Evolutionary conservation across 2,888 invertebrate genomes (phyloP), one percentile per base, ranked within the genome.

Genomic region (Chloroclysta siterata): DNA sequence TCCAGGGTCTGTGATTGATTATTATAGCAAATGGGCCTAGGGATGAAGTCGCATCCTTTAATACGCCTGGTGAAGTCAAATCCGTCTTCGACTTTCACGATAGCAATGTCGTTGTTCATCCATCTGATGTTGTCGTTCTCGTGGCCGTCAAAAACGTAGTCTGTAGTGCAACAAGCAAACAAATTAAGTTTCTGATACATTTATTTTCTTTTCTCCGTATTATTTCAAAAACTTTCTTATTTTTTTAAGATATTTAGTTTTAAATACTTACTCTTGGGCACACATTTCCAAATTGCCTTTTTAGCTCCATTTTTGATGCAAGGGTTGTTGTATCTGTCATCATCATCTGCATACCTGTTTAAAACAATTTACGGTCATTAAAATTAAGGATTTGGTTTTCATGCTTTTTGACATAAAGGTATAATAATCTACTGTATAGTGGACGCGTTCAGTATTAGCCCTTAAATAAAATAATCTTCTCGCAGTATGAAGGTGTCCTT

Each of bases 101-200:
- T 78, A 0, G 90, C 90, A 6, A 91, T 89, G 65, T 91, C 90
- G 62, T 90, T 89, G 78, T 88, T 89, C 90, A 91, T 89, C 90
- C 90, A 91, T 60, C 88, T 77, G 15, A 91, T 87, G 62, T 90
- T 90, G 65, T 90, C 90, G 54, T 90, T 89, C 57, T 89, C 87
- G 51, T 90, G 89, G 0, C 90, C 90, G 39, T 91, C 90, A 57
- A 90, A 91, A 0, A 86, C 79, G 66, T 90, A 91, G 70, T 89
- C 90, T 91, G 62, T 15, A 72, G 66, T 22, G 17, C n/a, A n/a
- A 29, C 33, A 33, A 6, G 33, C 33, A 11, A 33, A 8, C 8
- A 39, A 11, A 39, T 39, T 11, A 6, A 6, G 8, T 33, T 33
- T 33, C 33, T 39, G 36, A 39, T 39, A 8, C 36, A 7, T 33